phyloP scores from a whole-genome alignment of 1,140 invertebrate species.

The Pentalonia nigronervosa region DNA sequence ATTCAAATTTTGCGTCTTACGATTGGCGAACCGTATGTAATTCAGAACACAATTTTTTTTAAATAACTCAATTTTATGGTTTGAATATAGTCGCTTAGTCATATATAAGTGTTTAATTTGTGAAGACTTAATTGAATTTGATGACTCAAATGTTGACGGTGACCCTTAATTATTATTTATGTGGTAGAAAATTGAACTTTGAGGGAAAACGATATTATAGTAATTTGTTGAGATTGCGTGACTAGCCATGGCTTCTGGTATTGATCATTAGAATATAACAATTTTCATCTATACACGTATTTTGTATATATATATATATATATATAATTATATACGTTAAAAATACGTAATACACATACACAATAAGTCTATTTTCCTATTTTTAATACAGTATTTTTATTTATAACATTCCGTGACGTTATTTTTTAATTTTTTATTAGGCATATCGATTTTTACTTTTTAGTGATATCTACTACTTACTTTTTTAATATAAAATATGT shows the following conservation, averaged over 20 bases:
- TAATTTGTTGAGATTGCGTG: conserved; percentile 9
- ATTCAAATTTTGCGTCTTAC: not conserved
- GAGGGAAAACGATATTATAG: not conserved
- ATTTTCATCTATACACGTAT: not conserved
- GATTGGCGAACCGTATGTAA: not conserved
- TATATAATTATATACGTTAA: not conserved
- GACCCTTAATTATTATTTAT: not conserved
- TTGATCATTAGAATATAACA: not conserved
- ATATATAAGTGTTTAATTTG: not conserved
- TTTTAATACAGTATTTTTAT: not conserved
- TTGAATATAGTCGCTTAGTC: not conserved
- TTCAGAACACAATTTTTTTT: not conserved
- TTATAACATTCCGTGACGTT: not conserved
- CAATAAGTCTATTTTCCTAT: not conserved
- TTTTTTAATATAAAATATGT: not conserved
- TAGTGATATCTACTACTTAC: not conserved
- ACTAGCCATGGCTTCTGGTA: not conserved
- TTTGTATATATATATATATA: not conserved
- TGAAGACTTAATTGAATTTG: not conserved
- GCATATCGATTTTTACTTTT: not conserved
- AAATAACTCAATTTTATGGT: not conserved
- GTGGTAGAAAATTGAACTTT: not conserved
- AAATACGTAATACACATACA: not conserved
- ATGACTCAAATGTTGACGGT: not conserved
- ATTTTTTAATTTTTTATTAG: not conserved